A percentile compares a stretch with the other conserved stretches of the same genome.
These are phyloP conservation scores for Machaerirhynchus nigripectus DNA, from an alignment of 2,113 vertebrate species.

Conservation along the genomic window DNA sequence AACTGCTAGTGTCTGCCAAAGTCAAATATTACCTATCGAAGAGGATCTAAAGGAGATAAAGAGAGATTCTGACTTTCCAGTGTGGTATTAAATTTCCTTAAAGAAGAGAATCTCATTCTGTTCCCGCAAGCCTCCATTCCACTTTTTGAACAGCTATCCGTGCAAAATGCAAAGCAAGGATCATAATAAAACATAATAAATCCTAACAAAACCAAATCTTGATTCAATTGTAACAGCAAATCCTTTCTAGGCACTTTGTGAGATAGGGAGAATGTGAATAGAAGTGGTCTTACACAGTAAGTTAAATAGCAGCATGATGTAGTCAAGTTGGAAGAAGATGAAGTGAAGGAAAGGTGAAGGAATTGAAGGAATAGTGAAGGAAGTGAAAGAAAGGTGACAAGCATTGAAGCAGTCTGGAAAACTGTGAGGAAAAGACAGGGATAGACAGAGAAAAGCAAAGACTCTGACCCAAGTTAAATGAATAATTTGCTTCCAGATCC, in stretches of 20 bases:
- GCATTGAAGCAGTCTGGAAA: not conserved
- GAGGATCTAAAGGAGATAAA: not conserved
- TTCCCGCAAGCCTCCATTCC: not conserved
- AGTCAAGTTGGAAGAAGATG: not conserved
- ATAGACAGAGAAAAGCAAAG: not conserved
- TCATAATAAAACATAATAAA: not conserved
- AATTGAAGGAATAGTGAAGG: not conserved
- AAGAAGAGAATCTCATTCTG: not conserved
- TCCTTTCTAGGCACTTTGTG: not conserved
- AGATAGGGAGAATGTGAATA: not conserved
- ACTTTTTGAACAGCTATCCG: not conserved
- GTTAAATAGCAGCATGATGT: fast-evolving
- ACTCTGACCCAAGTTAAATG: not conserved
- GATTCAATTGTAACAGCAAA: not conserved
- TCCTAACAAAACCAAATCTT: not conserved
- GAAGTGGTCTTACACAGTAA: not conserved
- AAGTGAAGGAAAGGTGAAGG: not conserved
- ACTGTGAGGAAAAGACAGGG: not conserved
- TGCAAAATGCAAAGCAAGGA: not conserved
- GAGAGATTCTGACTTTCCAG: not conserved
- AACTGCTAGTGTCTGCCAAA: not conserved
- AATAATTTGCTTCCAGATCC: not conserved
- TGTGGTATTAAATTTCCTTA: not conserved
- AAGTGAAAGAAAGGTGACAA: not conserved
- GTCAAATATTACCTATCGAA: not conserved